Conservation (phyloP, 1,140 invertebrate species). For the Drosophila arawakana region DNA sequence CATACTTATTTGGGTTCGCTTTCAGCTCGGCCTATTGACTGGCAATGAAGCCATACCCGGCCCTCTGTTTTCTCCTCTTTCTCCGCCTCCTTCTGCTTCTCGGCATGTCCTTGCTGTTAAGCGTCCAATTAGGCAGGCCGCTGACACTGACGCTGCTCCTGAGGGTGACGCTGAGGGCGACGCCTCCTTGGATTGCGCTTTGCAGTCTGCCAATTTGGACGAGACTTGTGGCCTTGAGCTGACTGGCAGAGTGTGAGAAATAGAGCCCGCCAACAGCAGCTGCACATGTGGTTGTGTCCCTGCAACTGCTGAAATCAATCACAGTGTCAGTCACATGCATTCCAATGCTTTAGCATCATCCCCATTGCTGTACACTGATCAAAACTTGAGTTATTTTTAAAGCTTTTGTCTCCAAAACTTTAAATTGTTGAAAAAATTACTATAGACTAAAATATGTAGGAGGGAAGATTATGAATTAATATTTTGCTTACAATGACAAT, state of each 20-base stretch:
- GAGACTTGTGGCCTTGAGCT: conserved; percentile 28
- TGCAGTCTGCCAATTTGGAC: conserved; percentile 17
- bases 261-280: conserved; percentile 13
- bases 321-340: conserved; percentile 28
- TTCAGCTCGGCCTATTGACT: conserved; percentile 28
- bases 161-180: not conserved
- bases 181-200: conserved; percentile 1
- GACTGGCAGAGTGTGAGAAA: not conserved
- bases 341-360: conserved; percentile 7
- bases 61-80: not conserved
- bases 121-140: conserved; percentile 44
- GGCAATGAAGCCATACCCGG: conserved; percentile 17
- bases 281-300: conserved; percentile 17
- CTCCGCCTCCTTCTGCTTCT: not conserved
- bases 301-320: conserved; percentile 44
- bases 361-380: too few species aligned
- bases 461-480: too few species aligned
- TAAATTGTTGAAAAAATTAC: too few species aligned
- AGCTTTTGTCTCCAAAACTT: too few species aligned
- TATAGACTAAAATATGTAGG: too few species aligned
- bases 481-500: too few species aligned
- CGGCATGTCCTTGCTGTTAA: conserved; percentile 24
- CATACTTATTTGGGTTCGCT: conserved; percentile 39
- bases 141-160: conserved; percentile 9
- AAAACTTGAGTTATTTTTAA: too few species aligned